Percentiles rank a stretch among this genome's conserved stretches.
Evolutionary conservation across 2,113 vertebrate species (phyloP).

Genomic region (Noturus placidus): DNA sequence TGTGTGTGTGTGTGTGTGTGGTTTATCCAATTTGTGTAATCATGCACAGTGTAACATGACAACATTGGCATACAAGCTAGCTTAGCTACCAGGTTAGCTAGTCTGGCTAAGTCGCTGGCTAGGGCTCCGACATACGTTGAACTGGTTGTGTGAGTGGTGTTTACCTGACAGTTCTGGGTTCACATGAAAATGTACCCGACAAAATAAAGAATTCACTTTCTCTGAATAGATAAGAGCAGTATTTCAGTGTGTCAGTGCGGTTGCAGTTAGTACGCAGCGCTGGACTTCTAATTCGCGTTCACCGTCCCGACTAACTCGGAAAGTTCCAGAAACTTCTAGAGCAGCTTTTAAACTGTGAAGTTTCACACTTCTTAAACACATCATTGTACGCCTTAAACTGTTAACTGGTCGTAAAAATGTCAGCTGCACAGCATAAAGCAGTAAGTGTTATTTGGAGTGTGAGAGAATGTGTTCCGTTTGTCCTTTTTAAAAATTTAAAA

Average conservation of each 20-base stretch:
- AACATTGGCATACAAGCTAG: background rate
- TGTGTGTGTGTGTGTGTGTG: background rate
- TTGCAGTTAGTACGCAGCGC: background rate
- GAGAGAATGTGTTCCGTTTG: background rate
- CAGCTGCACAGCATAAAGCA: background rate
- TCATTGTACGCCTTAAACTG: background rate
- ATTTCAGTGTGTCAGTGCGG: background rate
- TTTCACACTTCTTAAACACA: background rate
- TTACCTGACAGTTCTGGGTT: background rate
- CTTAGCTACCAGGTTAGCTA: background rate
- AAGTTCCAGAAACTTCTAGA: constrained; percentile 60
- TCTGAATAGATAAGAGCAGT: background rate
- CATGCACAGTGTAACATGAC: background rate
- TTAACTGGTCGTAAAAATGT: background rate
- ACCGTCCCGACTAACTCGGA: constrained; percentile 46
- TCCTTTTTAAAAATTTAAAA: too few species aligned
- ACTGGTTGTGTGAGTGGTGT: background rate
- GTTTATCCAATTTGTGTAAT: background rate
- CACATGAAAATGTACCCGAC: background rate
- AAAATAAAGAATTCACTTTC: background rate
- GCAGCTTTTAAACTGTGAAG: background rate
- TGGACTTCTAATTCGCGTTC: background rate
- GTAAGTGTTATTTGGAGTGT: background rate
- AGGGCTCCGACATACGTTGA: background rate
- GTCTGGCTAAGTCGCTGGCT: constrained; percentile 12